phyloP scores from a whole-genome alignment of 2,888 invertebrate genomes.

The Euzophera pinguis region DNA sequence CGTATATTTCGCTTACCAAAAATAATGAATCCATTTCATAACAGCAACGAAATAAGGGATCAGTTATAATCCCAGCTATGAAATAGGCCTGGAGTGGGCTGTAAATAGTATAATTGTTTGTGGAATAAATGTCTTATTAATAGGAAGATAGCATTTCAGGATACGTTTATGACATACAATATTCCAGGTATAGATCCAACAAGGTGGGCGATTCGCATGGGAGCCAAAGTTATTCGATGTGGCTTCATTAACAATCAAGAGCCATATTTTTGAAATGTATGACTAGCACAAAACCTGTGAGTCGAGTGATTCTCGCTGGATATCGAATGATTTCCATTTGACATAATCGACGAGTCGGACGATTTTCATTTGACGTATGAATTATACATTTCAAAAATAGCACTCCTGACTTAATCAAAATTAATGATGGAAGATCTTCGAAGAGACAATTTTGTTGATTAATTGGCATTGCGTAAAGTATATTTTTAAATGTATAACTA shows the following conservation, averaged over 20 bases:
- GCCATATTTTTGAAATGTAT: too few species aligned
- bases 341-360: too few species aligned
- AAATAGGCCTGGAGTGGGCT: neutral
- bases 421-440: too few species aligned
- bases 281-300: too few species aligned
- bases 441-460: too few species aligned
- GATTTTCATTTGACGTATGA: too few species aligned
- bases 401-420: too few species aligned
- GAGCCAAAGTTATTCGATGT: neutral
- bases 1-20: neutral
- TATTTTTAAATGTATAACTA: too few species aligned
- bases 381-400: too few species aligned
- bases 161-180: neutral
- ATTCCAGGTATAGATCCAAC: neutral
- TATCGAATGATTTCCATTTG: too few species aligned
- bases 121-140: neutral
- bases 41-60: neutral
- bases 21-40: neutral
- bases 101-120: conserved; percentile 6
- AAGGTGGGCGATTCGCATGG: neutral
- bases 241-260: neutral
- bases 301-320: too few species aligned
- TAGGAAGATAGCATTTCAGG: neutral
- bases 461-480: too few species aligned
- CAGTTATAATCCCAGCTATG: neutral